phyloP scores from a whole-genome alignment of 1,140 invertebrate genomes.

The Drosophila arizonae region DNA sequence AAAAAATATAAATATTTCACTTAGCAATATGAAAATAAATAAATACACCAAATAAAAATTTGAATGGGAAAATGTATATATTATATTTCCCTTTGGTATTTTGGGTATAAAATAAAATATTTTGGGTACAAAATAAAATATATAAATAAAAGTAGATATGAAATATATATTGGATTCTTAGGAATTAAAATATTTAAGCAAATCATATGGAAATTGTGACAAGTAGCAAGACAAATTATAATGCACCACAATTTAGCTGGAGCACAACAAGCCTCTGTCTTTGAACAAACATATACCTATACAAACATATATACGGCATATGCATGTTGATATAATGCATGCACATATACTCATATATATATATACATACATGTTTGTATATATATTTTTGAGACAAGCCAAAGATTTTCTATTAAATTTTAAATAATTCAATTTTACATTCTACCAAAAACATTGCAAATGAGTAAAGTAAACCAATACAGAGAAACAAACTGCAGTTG shows the following conservation, averaged over 20 bases:
- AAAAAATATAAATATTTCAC: no score
- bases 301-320: neutral
- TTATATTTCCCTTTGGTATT: no score
- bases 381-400: constrained; percentile 66
- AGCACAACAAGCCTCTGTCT: constrained; percentile 26
- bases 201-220: neutral
- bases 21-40: no score
- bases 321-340: constrained; percentile 9
- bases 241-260: neutral
- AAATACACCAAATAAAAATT: no score
- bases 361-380: constrained; percentile 23
- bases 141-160: neutral
- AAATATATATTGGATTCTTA: no score
- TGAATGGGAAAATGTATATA: no score
- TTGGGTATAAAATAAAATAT: neutral
- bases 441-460: constrained; percentile 79
- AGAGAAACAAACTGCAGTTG: constrained; percentile 41
- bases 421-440: constrained; percentile 81
- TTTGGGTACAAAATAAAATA: neutral
- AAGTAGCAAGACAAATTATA: neutral
- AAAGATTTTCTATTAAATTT: constrained; percentile 81
- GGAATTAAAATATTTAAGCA: neutral
- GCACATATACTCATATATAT: constrained; percentile 5
- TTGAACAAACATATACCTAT: neutral
- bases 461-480: constrained; percentile 74